Evolutionary conservation across 2,113 vertebrate genomes (phyloP), one percentile per base, ranked within the genome.

Genomic region (Myotis yumanensis): DNA sequence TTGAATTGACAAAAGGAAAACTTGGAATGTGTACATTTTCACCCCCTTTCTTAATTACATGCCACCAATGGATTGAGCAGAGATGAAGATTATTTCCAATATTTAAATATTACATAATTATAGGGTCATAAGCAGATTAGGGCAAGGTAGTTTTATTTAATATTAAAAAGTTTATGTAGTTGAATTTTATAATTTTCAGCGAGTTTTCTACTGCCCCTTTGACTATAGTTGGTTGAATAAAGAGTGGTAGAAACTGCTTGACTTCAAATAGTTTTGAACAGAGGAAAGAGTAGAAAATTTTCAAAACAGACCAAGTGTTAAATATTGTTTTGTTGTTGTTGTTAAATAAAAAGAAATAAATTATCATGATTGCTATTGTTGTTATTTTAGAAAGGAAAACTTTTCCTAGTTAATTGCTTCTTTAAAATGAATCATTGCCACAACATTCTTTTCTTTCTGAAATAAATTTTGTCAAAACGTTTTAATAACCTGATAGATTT

Each of bases 21-120:
- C 35, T 17, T 52, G 23, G 20, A 1, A 2, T 66, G 3, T 51
- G 20, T 25, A n/a, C 20, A 1, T 82, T 86, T 85, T 30, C 28
- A 68, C 7, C 37, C 14, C 14, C 94, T 43, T 84, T 92, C 80
- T 87, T 94, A 87, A 90, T 75, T 89, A 72, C 7, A 32, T 73
- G 72, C 52, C 59, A 77, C 11, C 20, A 72, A 40, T 82, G 76
- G 66, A 64, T 59, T 96, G 90, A 88, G 89, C 0, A 35, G 86
- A 95, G 32, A 37, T 16, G 72, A 72, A 43, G 62, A 66, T 52
- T 16, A 87, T 97, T 90, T 87, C 89, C 69, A 90, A 90, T 46
- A 86, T 96, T 85, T 71, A 96, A 95, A 62, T 96, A 95, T 90
- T 93, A 5, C 64, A 40, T 82, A 73, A 46, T 73, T 48, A 59